Evolutionary conservation across 2,113 vertebrate species (phyloP).

Genomic region (Pygoscelis adeliae): DNA sequence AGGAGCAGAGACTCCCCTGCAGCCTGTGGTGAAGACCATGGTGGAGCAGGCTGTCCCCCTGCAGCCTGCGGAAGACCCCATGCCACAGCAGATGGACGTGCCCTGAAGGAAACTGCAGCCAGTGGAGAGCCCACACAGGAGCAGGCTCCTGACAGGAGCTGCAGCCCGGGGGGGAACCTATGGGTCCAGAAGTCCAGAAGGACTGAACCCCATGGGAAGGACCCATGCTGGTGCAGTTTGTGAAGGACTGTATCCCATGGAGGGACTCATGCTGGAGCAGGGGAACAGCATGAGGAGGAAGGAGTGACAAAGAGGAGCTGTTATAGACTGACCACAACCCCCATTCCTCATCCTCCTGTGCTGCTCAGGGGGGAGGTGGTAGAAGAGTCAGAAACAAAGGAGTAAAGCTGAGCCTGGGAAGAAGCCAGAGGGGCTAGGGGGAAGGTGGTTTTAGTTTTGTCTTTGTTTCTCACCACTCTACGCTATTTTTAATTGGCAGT

Average conservation of each 20-base stretch:
- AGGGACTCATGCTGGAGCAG: neutral
- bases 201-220: neutral
- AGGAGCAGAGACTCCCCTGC: neutral
- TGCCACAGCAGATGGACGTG: neutral
- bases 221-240: neutral
- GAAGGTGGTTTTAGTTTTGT: neutral
- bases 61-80: neutral
- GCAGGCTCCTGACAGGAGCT: neutral
- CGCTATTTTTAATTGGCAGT: neutral
- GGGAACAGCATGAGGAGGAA: neutral
- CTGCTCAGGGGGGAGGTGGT: rapidly evolving
- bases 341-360: neutral
- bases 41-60: neutral
- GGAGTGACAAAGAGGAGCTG: neutral
- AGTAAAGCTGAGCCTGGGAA: neutral
- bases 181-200: too few relatives aligned
- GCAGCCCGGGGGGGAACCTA: rapidly evolving
- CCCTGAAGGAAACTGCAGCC: neutral
- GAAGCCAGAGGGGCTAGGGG: neutral
- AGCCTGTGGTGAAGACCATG: neutral
- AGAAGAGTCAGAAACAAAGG: neutral
- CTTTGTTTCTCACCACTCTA: neutral
- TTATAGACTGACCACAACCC: neutral
- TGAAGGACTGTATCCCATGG: neutral
- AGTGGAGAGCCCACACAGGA: neutral